Conservation (phyloP, 2,888 invertebrate species). For the Phaedon cochleariae region DNA sequence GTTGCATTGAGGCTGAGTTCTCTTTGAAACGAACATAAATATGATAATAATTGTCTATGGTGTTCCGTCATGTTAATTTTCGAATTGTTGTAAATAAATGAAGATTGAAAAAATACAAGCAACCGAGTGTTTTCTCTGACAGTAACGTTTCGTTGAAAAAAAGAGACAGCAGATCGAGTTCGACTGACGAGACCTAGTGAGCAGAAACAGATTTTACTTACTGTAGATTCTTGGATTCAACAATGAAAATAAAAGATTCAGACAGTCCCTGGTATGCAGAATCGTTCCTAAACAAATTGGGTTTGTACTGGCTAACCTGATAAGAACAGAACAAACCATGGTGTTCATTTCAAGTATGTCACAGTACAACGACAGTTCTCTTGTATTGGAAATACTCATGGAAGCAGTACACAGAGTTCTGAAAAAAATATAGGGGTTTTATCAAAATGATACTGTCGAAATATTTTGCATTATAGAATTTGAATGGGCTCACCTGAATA, state of each 20-base stretch:
- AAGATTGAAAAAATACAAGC: too few relatives aligned
- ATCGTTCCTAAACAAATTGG: constrained; percentile 59
- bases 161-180: not conserved
- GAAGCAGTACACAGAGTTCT: constrained; percentile 61
- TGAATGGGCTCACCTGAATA: constrained; percentile 65
- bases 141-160: too few relatives aligned
- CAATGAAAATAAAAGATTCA: constrained; percentile 60
- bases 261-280: constrained; percentile 63
- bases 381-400: constrained; percentile 55
- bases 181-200: not conserved
- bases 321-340: constrained; percentile 61
- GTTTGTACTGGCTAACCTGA: constrained; percentile 59
- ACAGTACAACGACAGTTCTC: constrained; percentile 60
- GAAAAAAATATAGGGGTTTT: constrained; percentile 43
- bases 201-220: constrained; percentile 54
- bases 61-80: too few relatives aligned
- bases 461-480: too few relatives aligned
- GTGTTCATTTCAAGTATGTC: constrained; percentile 65
- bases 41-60: constrained; percentile 6
- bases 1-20: constrained; percentile 39
- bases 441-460: too few relatives aligned
- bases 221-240: constrained; percentile 61
- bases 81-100: too few relatives aligned
- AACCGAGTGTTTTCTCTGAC: too few relatives aligned
- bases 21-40: constrained; percentile 17